Base-by-base conservation (phyloP, 2,113 vertebrate species). In the Eulacestoma nigropectus region DNA sequence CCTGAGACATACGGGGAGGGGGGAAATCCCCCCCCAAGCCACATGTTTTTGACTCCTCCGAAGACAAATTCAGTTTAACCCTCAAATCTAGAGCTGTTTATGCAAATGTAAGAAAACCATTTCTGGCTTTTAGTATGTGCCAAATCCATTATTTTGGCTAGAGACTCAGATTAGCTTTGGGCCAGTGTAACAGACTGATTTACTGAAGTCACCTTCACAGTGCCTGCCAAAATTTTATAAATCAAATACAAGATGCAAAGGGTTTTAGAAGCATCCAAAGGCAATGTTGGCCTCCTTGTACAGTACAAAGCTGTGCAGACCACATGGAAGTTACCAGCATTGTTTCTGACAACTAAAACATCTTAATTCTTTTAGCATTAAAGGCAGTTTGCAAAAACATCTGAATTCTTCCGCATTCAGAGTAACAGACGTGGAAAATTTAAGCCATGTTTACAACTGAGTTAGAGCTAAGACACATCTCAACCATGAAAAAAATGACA, bases 241-340 rank as follows among this genome's bases (percentile, higher is more conserved):
- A 67, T 18, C 32, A 72, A 60, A 56, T 59, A 72, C 41, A 76
- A 73, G 41, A 64, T 4, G 4, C 25, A 76, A 60, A 50, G 67
- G 72, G n/a, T 60, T 87, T 87, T 82, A 49, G 60, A 82, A 56
- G 22, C 44, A 41, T 60, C 62, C 69, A 29, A 52, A 67, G 37
- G 55, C 64, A 77, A 29, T 1, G 11, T 7, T 55, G 26, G 15
- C 35, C 19, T 56, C 67, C 6, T 69, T 0, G 0, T 41, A 11
- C 55, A 49, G 55, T 26, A 26, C 65, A 49, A 72, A 68, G 39
- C 56, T 44, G 19, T 39, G 46, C 41, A 53, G 52, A 53, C 26
- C 1, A 1, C 11, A 3, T 13, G 17, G 53, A 88, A 85, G 22
- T 52, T 44, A 60, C 82, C 46, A 69, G 25, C 2, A 1, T 59